A percentile compares a stretch with the other conserved stretches of the same genome.
These are phyloP conservation scores for Triplophysa tibetana DNA, from an alignment of 2,113 vertebrate species.

Conservation along the genomic window DNA sequence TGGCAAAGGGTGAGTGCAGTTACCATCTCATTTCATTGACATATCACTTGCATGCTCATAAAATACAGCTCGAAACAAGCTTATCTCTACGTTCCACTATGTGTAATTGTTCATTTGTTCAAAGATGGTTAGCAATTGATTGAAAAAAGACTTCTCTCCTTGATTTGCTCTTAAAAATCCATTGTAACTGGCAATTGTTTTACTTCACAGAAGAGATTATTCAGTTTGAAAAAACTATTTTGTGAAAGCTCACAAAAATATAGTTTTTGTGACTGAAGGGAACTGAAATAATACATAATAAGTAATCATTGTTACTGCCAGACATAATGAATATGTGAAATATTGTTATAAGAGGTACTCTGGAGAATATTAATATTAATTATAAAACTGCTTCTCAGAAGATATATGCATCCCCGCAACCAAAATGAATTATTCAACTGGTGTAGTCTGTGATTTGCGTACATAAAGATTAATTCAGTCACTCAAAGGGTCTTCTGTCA, in stretches of 20 bases:
- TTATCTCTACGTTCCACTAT: slow-evolving; percentile 11
- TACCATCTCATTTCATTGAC: slow-evolving; percentile 59
- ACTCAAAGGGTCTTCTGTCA: background rate
- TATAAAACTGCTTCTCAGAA: background rate
- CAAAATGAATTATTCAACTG: slow-evolving; percentile 22
- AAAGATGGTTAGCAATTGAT: background rate
- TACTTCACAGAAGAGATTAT: background rate
- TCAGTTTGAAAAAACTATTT: background rate
- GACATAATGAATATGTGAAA: slow-evolving; percentile 14
- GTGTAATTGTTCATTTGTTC: slow-evolving; percentile 8
- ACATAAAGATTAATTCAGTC: slow-evolving; percentile 14
- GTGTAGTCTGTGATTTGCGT: slow-evolving; percentile 8
- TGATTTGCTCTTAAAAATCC: background rate
- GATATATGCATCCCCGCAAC: background rate
- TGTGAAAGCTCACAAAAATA: slow-evolving; percentile 7
- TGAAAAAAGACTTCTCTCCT: background rate
- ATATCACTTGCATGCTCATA: slow-evolving; percentile 46
- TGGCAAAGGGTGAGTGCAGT: slow-evolving; percentile 58
- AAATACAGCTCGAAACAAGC: slow-evolving; percentile 49
- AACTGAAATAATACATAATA: slow-evolving; percentile 25
- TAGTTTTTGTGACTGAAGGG: background rate
- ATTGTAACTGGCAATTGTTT: background rate
- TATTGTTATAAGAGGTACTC: background rate
- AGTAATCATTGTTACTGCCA: slow-evolving; percentile 14
- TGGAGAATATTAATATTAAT: slow-evolving; percentile 21